Percentiles rank a stretch among this genome's conserved stretches.
Conservation (phyloP, 2,888 invertebrate species). For the Agonopterix subpropinquella region DNA sequence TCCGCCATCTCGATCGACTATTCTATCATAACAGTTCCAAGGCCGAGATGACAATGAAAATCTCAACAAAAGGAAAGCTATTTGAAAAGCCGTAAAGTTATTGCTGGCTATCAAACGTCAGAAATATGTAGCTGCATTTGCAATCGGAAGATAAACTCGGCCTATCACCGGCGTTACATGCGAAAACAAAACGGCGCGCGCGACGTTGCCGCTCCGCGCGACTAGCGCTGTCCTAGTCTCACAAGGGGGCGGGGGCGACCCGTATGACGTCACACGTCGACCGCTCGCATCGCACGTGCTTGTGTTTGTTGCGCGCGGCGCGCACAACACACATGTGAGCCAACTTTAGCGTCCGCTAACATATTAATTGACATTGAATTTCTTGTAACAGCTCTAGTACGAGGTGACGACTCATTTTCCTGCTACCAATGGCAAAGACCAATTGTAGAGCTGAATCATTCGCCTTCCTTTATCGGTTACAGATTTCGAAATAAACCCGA, state of each 20-base stretch:
- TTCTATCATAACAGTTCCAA: constrained; percentile 21
- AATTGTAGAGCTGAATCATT: too few species aligned
- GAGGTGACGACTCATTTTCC: constrained; percentile 5
- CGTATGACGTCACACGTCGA: constrained; percentile 52
- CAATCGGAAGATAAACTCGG: constrained; percentile 68
- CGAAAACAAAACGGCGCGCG: constrained; percentile 64
- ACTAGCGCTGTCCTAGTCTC: constrained; percentile 37
- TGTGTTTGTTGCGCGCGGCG: constrained; percentile 66
- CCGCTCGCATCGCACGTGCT: constrained; percentile 63
- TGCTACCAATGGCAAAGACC: constrained; percentile 10
- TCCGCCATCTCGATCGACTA: not conserved
- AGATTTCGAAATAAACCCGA: constrained; percentile 14
- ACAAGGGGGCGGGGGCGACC: constrained; percentile 53
- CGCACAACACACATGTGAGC: constrained; percentile 48
- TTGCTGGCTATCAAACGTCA: constrained; percentile 43
- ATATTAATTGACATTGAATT: constrained; percentile 42
- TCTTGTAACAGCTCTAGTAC: constrained; percentile 13
- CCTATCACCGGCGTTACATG: constrained; percentile 60
- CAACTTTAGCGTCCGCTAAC: constrained; percentile 26
- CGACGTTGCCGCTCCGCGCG: constrained; percentile 57
- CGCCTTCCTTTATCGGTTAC: constrained; percentile 3
- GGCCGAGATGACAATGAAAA: constrained; percentile 48
- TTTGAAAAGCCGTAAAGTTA: constrained; percentile 39
- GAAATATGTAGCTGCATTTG: constrained; percentile 63
- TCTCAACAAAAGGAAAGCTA: constrained; percentile 30